phyloP scores from a whole-genome alignment of 2,888 invertebrate genomes.

The Incurvaria masculella region DNA sequence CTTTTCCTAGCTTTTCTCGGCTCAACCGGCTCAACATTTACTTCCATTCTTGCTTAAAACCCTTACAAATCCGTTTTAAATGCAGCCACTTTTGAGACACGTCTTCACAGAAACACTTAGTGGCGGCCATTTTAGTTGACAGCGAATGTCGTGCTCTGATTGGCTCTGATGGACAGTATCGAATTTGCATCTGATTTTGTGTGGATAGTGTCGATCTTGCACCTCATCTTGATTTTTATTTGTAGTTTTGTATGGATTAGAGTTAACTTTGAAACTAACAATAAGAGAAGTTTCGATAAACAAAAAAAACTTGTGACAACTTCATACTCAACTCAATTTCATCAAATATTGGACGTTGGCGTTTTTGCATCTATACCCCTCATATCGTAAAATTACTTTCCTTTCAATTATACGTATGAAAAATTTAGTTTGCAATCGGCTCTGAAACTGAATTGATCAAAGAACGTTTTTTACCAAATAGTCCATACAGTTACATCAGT shows the following conservation, averaged over 20 bases:
- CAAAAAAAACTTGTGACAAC: no score
- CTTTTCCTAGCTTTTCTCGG: slow-evolving; percentile 1
- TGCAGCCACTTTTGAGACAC: no score
- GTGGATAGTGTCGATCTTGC: slow-evolving; percentile 2
- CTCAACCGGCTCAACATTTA: background rate
- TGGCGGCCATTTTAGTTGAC: background rate
- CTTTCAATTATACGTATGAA: no score
- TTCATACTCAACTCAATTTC: no score
- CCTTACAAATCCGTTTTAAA: background rate
- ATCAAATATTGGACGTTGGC: no score
- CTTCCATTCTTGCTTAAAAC: slow-evolving; percentile 2
- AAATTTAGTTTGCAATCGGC: no score
- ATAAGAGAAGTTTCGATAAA: no score
- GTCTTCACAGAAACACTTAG: background rate
- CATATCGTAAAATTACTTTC: no score
- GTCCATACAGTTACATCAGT: no score
- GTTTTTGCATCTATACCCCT: no score
- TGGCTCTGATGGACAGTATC: slow-evolving; percentile 4
- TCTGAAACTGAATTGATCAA: no score
- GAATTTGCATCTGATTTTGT: slow-evolving; percentile 1
- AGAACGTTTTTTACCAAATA: no score
- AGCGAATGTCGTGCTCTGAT: background rate
- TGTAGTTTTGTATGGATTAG: background rate
- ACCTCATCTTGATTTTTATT: background rate
- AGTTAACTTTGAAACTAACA: slow-evolving; percentile 1